These are phyloP conservation scores for Troilus luridus DNA, from an alignment of 2,888 invertebrate genomes.

Conservation along the genomic window DNA sequence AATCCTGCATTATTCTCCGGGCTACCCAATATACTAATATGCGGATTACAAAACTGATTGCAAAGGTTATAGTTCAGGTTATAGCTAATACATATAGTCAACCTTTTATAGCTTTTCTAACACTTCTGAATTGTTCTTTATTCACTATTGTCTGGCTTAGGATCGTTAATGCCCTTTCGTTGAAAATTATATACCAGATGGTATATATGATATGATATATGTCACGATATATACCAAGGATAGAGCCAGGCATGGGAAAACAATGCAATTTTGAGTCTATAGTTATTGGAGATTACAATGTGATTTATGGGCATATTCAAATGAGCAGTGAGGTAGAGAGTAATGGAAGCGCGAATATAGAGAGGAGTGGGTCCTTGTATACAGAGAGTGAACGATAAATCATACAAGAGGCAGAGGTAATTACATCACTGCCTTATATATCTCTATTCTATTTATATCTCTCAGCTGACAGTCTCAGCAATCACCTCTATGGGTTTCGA, in stretches of 20 bases:
- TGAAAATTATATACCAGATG: no score
- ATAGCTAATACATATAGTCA: no score
- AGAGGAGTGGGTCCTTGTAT: not conserved
- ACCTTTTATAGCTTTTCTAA: no score
- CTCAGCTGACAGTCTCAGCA: not conserved
- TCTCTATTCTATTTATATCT: conserved; percentile 15
- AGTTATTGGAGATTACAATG: not conserved
- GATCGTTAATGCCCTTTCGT: no score
- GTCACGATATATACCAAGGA: not conserved
- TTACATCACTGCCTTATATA: conserved; percentile 16
- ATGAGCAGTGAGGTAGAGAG: not conserved
- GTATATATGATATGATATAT: not conserved
- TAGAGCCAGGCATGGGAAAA: not conserved
- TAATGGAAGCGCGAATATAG: not conserved
- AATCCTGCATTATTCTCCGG: no score
- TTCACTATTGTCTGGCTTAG: no score
- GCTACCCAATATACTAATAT: no score
- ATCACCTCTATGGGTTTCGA: not conserved
- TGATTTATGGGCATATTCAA: conserved; percentile 6
- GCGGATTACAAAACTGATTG: no score
- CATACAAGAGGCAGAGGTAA: not conserved
- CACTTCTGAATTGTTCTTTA: no score
- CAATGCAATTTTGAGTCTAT: not conserved
- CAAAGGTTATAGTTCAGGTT: no score
- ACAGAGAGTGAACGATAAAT: not conserved